These are phyloP conservation scores for Agelaius tricolor DNA, from an alignment of 2,113 vertebrate species.

Conservation along the genomic window DNA sequence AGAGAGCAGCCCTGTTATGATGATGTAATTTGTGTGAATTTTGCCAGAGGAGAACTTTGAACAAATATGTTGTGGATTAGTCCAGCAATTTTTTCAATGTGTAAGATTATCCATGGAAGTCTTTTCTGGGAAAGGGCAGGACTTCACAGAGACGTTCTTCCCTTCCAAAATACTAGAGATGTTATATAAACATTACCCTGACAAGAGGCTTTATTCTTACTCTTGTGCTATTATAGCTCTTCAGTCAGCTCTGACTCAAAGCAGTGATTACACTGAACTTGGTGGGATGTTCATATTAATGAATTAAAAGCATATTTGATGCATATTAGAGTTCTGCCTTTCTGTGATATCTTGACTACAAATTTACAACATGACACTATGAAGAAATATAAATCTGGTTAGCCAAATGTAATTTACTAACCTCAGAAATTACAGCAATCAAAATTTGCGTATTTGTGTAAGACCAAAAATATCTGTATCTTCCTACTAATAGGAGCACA, in stretches of 20 bases:
- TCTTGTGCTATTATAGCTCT: neutral
- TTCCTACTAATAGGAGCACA: neutral
- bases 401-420: neutral
- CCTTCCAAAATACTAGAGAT: neutral
- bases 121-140: neutral
- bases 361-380: neutral
- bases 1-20: neutral
- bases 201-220: neutral
- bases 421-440: neutral
- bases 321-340: neutral
- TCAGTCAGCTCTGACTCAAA: neutral
- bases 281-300: neutral
- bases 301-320: neutral
- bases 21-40: neutral
- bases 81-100: conserved; percentile 15
- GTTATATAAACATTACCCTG: neutral
- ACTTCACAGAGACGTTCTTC: neutral
- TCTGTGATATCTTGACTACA: neutral
- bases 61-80: conserved; percentile 19
- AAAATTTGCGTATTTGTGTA: neutral
- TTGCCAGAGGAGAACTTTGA: conserved; percentile 16
- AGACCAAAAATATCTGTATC: neutral
- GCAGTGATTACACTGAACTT: neutral
- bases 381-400: neutral
- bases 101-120: neutral